Evolutionary conservation across 2,113 vertebrate genomes (phyloP), one percentile per base, ranked within the genome.

Genomic region (Leucopternis melanops): DNA sequence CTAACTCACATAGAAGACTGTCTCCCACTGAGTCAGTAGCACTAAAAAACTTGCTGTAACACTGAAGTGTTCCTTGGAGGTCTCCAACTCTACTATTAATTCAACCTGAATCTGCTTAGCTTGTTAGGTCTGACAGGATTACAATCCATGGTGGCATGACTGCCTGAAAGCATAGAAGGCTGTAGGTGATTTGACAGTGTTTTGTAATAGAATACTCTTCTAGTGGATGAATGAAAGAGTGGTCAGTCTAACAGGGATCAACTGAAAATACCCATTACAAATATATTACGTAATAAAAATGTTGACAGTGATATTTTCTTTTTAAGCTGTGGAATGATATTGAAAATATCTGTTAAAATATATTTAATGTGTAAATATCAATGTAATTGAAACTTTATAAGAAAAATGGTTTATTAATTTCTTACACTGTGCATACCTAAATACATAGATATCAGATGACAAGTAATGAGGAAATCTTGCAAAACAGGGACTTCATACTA

Each of bases 111-210:
- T 93, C 45, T 88, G 19, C 81, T 95, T 88, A 80, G 44, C 40
- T 96, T 90, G n/a, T 93, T 91, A 88, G 9, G 27, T 86, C 59
- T 92, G 81, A 94, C 80, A 95, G 79, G 63, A 81, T 84, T 92
- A 71, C 49, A 78, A 2, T 70, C 69, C 11, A 12, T 34, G 31
- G 36, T 72, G 47, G 57, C 42, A 82, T 1, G 3, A 17, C 27
- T 61, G 26, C 8, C 13, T 78, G 69, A 52, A 36, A 71, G 73
- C 50, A 47, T 23, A 55, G 62, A 81, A 88, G 40, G 45, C 16
- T 47, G 7, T 31, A 19, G 19, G 8, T 66, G 22, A 69, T 40
- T 31, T 86, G 40, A 27, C 13, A 49, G 9, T 19, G 2, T 42
- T 75, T 75, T 86, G 62, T 22, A 71, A 88, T 8, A 66, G 6